Base-by-base conservation (phyloP, 1,140 invertebrate species). In the Macrobrachium nipponense region DNA sequence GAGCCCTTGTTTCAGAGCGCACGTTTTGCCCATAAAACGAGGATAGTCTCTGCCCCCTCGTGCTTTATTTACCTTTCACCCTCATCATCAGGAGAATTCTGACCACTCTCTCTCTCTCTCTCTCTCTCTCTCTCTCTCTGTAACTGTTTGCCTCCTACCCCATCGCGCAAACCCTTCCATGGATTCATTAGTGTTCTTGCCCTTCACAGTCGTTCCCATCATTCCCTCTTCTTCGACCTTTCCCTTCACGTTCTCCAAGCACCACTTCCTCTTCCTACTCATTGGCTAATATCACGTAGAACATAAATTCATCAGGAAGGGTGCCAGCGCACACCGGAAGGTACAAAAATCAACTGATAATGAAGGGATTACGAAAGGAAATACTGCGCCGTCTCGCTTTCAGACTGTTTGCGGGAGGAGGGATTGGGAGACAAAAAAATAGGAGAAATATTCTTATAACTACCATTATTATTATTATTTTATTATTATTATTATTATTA, bases 101-200 rank as follows among this genome's bases (percentile, higher is more conserved):
- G 12, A 70, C 66, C 20, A 12, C 20, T n/a, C n/a, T 72, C 20
- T 72, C 68, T 72, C 68, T 72, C 68, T 70, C 66, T 36, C 27
- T 70, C 66, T 70, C 66, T 70, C 23, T 73, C 70, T 36, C 23
- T 73, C 23, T 73, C 23, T 73, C 23, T 73, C 23, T 73, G 14
- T 4, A 11, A 43, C 23, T 73, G 15, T 73, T 10, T 73, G 27
- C 23, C 23, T 27, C 23, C 8, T 18, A 73, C 72, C 58, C n/a
- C 36, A 18, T 43, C 18, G 23, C 27, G 7, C 17, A 12, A 8
- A 44, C 36, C 72, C 58, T 43, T 18, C 72, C 14, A 77, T 23
- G 14, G 5, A 76, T 51, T 18, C 27, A 36, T 36, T 36, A 36
- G 27, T 36, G 27, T 36, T 36, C 27, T 36, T 36, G 27, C 27